Conservation (phyloP, 2,797 vertebrate genomes). For the Peromyscus attwateri region DNA sequence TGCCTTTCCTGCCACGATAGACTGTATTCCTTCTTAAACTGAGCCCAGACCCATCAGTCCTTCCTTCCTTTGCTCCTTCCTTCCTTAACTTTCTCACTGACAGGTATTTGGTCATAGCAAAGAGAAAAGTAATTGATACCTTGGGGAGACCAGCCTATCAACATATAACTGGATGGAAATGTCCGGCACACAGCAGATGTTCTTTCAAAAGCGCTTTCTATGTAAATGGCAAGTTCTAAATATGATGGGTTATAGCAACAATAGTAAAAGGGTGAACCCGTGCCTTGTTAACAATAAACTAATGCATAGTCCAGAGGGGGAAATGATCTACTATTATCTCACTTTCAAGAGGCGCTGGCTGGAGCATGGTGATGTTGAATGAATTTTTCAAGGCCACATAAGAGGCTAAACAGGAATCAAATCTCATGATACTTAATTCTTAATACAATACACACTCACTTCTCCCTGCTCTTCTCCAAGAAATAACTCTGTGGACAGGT, state of each 20-base stretch:
- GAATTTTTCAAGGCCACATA: neutral
- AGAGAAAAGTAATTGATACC: neutral
- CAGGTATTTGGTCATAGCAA: neutral
- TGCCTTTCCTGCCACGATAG: neutral
- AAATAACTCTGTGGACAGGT: neutral
- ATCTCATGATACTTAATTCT: neutral
- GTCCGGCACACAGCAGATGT: neutral
- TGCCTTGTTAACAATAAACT: neutral
- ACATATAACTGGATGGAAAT: neutral
- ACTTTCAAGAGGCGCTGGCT: neutral
- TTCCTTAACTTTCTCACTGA: neutral
- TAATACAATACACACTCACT: neutral
- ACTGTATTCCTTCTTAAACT: neutral
- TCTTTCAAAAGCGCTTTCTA: neutral
- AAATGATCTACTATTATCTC: neutral
- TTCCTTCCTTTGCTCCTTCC: neutral
- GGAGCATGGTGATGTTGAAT: neutral
- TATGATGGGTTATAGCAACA: neutral
- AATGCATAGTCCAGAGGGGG: neutral
- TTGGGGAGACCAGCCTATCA: neutral
- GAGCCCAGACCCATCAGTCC: neutral
- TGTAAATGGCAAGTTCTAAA: slow-evolving; percentile 21
- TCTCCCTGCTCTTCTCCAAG: neutral
- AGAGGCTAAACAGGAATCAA: neutral
- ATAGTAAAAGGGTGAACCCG: neutral